These are phyloP conservation scores for Sphecodes monilicornis DNA, from an alignment of 2,888 invertebrate species.

Conservation along the genomic window DNA sequence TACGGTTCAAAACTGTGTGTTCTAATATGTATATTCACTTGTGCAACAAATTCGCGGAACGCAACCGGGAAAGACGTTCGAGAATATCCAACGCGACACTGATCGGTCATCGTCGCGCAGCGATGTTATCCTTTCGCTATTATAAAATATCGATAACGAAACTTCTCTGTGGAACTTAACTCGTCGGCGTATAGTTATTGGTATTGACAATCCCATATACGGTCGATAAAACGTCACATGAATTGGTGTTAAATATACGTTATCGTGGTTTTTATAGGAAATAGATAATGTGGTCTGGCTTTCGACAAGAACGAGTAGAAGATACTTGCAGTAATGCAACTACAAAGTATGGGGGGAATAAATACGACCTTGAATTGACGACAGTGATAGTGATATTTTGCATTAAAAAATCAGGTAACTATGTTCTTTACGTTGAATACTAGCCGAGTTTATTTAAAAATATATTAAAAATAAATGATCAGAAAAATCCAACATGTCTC, in stretches of 20 bases:
- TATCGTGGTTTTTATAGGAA: constrained; percentile 27
- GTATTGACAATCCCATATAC: constrained; percentile 43
- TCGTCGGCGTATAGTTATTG: constrained; percentile 38
- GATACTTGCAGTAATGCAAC: too few species aligned
- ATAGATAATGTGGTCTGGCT: neutral
- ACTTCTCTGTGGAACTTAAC: constrained; percentile 23
- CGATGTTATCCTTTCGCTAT: constrained; percentile 55
- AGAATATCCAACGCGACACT: constrained; percentile 52
- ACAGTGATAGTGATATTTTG: neutral
- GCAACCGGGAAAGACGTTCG: constrained; percentile 17
- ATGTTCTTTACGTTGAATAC: too few species aligned
- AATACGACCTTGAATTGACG: neutral
- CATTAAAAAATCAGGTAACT: neutral
- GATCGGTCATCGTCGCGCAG: constrained; percentile 33
- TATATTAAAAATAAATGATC: too few species aligned
- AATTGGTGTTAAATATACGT: constrained; percentile 54
- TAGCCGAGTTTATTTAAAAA: neutral
- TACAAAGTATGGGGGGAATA: neutral
- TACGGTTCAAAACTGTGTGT: neutral
- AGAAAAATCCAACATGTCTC: neutral
- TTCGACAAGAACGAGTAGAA: neutral
- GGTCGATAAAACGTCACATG: constrained; percentile 46
- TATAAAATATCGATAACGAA: constrained; percentile 56
- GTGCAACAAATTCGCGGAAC: neutral
- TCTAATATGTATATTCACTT: neutral